These are phyloP conservation scores for Neodiprion pinetum DNA, from an alignment of 1,140 invertebrate genomes.

Conservation along the genomic window DNA sequence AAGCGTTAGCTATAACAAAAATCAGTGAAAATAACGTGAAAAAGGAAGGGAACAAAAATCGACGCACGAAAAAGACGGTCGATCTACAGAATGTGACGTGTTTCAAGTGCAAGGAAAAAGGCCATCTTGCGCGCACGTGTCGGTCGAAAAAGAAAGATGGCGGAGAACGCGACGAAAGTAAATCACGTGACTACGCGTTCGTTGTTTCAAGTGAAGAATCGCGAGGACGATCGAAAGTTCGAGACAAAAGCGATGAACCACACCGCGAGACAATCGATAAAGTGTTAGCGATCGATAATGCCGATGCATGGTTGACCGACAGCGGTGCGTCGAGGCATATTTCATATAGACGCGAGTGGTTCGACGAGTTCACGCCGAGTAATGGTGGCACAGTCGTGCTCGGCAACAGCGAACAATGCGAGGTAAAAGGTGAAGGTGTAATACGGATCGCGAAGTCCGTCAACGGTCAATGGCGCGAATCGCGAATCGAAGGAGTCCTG, in stretches of 20 bases:
- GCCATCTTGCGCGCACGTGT: neutral
- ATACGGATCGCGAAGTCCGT: constrained; percentile 5
- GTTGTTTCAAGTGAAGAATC: neutral
- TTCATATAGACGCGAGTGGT: neutral
- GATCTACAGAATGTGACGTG: neutral
- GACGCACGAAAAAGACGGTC: too few species aligned
- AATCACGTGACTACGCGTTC: constrained; percentile 14
- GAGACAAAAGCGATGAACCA: neutral
- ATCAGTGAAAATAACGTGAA: neutral
- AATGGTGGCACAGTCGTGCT: neutral
- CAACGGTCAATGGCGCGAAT: constrained; percentile 8
- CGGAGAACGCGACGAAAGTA: constrained; percentile 1
- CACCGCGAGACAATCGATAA: neutral
- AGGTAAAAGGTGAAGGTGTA: constrained; percentile 14
- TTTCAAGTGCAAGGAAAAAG: neutral
- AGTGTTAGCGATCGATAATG: neutral
- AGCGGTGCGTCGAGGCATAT: neutral
- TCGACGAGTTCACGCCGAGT: neutral
- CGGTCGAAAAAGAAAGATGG: constrained; percentile 1
- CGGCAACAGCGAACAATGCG: neutral
- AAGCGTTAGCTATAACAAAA: neutral
- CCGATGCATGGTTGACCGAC: neutral
- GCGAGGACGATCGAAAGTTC: neutral
- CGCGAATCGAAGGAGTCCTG: constrained; percentile 17
- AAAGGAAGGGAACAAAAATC: neutral